Percentiles rank a stretch among this genome's conserved stretches.
phyloP scores from a whole-genome alignment of 2,888 invertebrate species.

The Athetis lepigone region DNA sequence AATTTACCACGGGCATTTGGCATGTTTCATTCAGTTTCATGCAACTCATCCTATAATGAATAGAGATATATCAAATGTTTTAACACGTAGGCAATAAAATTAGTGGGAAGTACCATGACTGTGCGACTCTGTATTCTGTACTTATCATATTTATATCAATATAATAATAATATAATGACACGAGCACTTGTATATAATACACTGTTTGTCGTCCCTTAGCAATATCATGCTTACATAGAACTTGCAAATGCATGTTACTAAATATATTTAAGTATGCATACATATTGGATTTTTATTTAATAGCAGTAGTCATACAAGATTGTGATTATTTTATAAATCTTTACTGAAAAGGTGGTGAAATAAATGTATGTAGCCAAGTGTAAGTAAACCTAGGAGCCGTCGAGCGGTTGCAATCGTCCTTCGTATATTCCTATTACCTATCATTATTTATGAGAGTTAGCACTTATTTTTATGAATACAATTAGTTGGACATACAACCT shows the following conservation, averaged over 20 bases:
- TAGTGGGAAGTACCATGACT: slow-evolving; percentile 48
- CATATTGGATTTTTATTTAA: slow-evolving; percentile 67
- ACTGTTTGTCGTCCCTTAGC: slow-evolving; percentile 61
- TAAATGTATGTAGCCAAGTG: slow-evolving; percentile 14
- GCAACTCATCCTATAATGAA: slow-evolving; percentile 43
- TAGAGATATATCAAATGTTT: slow-evolving; percentile 32
- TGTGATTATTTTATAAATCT: slow-evolving; percentile 9
- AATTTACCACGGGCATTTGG: slow-evolving; percentile 7
- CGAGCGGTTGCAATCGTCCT: slow-evolving; percentile 21
- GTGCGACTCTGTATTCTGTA: slow-evolving; percentile 52
- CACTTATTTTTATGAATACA: slow-evolving; percentile 16
- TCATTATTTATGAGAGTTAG: neutral
- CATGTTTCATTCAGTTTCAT: slow-evolving; percentile 37
- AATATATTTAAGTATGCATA: slow-evolving; percentile 65
- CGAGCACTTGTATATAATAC: slow-evolving; percentile 65
- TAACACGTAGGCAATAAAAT: slow-evolving; percentile 45
- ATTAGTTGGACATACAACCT: neutral
- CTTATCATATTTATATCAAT: slow-evolving; percentile 49
- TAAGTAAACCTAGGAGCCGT: slow-evolving; percentile 28
- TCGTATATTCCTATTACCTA: neutral
- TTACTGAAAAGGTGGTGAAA: slow-evolving; percentile 16
- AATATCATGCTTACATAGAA: slow-evolving; percentile 60
- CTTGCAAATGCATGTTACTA: slow-evolving; percentile 66
- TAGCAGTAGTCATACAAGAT: slow-evolving; percentile 52
- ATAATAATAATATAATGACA: slow-evolving; percentile 34